A percentile compares a stretch with the other conserved stretches of the same genome.
Conservation (phyloP, 2,113 vertebrate genomes). For the Scytalopus superciliaris region DNA sequence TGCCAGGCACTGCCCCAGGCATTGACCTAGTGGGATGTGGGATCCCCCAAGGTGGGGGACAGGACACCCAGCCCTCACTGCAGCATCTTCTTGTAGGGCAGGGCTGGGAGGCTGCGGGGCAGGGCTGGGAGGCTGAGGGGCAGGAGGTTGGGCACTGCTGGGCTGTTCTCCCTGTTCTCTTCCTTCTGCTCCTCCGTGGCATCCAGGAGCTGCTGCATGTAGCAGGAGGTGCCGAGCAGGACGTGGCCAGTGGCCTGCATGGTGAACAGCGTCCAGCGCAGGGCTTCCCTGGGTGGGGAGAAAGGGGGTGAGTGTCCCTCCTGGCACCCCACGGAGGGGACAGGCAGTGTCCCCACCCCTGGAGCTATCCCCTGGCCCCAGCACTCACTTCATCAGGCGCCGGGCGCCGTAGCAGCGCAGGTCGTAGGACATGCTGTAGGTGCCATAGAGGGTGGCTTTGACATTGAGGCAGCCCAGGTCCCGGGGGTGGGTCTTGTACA, state of each 20-base stretch:
- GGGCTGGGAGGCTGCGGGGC: not conserved
- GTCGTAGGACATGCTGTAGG: conserved; percentile 89
- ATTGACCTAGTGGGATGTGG: not conserved
- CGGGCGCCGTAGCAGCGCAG: conserved; percentile 86
- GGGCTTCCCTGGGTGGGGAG: conserved; percentile 78
- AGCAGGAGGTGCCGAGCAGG: conserved; percentile 89
- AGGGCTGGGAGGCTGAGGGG: not conserved
- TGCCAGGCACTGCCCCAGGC: rapidly evolving
- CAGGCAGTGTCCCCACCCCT: not conserved
- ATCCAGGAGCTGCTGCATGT: conserved; percentile 90
- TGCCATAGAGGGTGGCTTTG: conserved; percentile 90
- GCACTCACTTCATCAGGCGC: conserved; percentile 77
- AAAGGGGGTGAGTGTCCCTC: not conserved
- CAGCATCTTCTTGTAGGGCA: conserved; percentile 43
- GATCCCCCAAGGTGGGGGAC: not conserved
- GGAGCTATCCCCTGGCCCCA: rapidly evolving
- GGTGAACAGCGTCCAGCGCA: conserved; percentile 88
- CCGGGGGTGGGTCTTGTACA: conserved; percentile 89
- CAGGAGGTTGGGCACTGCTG: not conserved
- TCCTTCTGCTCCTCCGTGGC: conserved; percentile 68
- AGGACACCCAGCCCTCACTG: conserved; percentile 27
- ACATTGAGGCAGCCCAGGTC: conserved; percentile 92
- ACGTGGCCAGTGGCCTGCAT: conserved; percentile 93
- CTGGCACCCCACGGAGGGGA: rapidly evolving
- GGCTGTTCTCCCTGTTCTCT: not conserved